Evolutionary conservation across 1,140 invertebrate genomes (phyloP).

Genomic region (Lasaia peninsularis): DNA sequence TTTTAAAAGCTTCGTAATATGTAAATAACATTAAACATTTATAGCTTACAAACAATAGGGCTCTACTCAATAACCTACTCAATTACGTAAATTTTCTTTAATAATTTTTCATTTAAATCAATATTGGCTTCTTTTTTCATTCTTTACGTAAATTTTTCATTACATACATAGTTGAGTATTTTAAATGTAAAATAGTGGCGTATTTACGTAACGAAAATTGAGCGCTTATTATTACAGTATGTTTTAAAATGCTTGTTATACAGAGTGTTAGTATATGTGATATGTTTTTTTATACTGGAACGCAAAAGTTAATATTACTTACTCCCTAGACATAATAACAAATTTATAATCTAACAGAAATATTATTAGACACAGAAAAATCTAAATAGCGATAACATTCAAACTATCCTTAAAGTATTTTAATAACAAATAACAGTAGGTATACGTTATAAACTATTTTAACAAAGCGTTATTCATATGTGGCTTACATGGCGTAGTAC

Average conservation of each 20-base stretch:
- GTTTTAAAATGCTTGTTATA: not conserved
- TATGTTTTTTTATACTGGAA: not conserved
- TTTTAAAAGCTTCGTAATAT: slow-evolving; percentile 22
- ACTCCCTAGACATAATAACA: not conserved
- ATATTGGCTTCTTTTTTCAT: not conserved
- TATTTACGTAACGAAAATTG: not conserved
- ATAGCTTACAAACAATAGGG: slow-evolving; percentile 50
- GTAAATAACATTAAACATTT: slow-evolving; percentile 60
- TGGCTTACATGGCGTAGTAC: not conserved
- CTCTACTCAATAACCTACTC: slow-evolving; percentile 40
- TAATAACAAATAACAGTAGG: slow-evolving; percentile 3
- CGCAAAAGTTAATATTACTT: not conserved
- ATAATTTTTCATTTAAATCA: slow-evolving; percentile 5
- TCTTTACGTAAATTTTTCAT: too few relatives aligned
- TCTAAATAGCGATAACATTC: slow-evolving; percentile 6
- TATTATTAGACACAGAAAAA: slow-evolving; percentile 5
- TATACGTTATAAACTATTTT: not conserved
- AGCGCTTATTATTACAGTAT: not conserved
- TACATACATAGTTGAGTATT: not conserved
- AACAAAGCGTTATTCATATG: not conserved
- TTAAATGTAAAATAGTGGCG: not conserved
- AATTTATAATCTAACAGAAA: slow-evolving; percentile 4
- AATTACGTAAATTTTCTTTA: slow-evolving; percentile 6
- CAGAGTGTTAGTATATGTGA: too few relatives aligned
- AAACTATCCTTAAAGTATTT: slow-evolving; percentile 2